These are phyloP conservation scores for Malurus leucopterus DNA, from an alignment of 2,797 vertebrate species.

Conservation along the genomic window DNA sequence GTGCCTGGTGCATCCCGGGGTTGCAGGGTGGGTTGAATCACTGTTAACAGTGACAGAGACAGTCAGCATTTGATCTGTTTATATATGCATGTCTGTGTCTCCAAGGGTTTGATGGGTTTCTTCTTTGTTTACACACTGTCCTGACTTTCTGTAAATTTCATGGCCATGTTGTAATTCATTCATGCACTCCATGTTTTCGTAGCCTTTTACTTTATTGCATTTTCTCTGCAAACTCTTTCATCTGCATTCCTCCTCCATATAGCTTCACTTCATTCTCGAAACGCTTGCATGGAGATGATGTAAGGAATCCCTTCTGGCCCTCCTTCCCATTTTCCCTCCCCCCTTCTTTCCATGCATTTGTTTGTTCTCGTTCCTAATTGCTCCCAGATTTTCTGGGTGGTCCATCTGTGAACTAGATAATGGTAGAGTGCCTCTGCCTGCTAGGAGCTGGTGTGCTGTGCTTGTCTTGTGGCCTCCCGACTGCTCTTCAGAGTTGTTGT, in stretches of 20 bases:
- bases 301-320: conserved; percentile 58
- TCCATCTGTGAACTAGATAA: conserved; percentile 75
- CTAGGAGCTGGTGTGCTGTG: conserved; percentile 53
- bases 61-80: neutral
- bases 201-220: conserved; percentile 58
- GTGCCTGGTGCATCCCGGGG: neutral
- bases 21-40: neutral
- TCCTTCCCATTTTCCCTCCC: conserved; percentile 27
- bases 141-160: conserved; percentile 24
- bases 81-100: neutral
- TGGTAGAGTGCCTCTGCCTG: conserved; percentile 56
- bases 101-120: conserved; percentile 10
- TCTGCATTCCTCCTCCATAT: conserved; percentile 55
- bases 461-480: conserved; percentile 64
- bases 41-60: neutral
- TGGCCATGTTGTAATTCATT: conserved; percentile 39
- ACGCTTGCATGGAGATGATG: conserved; percentile 76
- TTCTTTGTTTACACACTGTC: conserved; percentile 38
- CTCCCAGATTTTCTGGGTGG: conserved; percentile 76
- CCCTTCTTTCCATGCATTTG: conserved; percentile 32
- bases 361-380: conserved; percentile 66
- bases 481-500: conserved; percentile 52
- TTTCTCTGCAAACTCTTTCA: conserved; percentile 62
- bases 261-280: conserved; percentile 67
- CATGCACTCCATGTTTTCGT: conserved; percentile 34